Percentiles rank a stretch among this genome's conserved stretches.
These are phyloP conservation scores for Phalanger gymnotis DNA, from an alignment of 2,797 vertebrate species.

Conservation along the genomic window DNA sequence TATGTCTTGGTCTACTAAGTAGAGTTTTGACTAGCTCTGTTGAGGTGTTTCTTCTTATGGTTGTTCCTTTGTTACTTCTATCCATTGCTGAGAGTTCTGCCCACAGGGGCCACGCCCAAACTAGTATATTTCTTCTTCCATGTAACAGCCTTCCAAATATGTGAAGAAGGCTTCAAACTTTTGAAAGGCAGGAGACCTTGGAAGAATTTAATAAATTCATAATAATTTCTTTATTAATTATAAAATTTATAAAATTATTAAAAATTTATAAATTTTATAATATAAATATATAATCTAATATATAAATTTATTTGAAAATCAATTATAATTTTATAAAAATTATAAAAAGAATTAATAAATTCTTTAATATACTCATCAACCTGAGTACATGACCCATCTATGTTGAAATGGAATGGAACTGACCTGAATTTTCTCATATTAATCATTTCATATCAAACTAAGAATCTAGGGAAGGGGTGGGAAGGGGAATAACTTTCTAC, in stretches of 20 bases:
- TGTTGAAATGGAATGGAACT: neutral
- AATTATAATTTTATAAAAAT: too few relatives aligned
- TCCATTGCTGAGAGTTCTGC: neutral
- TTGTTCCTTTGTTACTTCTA: neutral
- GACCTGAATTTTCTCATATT: neutral
- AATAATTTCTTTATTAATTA: too few relatives aligned
- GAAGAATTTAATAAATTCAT: neutral
- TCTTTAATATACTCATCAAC: too few relatives aligned
- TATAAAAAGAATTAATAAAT: too few relatives aligned
- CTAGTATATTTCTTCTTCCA: neutral
- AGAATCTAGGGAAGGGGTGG: neutral
- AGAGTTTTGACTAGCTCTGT: neutral
- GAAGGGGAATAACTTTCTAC: neutral
- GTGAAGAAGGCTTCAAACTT: neutral
- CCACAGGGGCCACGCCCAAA: neutral
- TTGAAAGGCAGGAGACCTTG: neutral
- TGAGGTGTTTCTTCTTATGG: neutral
- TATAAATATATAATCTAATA: too few relatives aligned
- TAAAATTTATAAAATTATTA: too few relatives aligned
- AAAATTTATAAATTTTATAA: too few relatives aligned
- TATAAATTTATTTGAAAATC: too few relatives aligned
- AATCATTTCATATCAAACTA: neutral
- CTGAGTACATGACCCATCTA: neutral
- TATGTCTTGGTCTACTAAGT: neutral
- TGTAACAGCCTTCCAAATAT: neutral